These are phyloP conservation scores for Drosophila multiciliata DNA, from an alignment of 2,888 invertebrate species.

Conservation along the genomic window DNA sequence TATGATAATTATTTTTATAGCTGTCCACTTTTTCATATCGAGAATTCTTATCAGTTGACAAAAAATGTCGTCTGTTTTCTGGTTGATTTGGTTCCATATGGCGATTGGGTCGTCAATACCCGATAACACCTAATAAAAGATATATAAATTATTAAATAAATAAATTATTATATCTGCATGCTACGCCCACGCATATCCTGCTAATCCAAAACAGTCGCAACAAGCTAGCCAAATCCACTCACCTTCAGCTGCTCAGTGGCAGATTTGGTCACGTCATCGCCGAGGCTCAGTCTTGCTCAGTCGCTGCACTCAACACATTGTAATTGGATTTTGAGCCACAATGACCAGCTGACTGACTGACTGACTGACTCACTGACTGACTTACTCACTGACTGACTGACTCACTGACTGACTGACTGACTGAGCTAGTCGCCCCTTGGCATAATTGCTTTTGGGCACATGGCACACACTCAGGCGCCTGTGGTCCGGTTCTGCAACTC, in stretches of 20 bases:
- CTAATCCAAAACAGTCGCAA: conserved; percentile 32
- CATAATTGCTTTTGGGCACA: conserved; percentile 70
- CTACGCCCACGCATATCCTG: conserved; percentile 6
- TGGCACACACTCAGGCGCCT: conserved; percentile 44
- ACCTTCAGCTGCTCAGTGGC: conserved; percentile 4
- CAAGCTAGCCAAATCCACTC: conserved; percentile 5
- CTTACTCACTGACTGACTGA: conserved; percentile 32
- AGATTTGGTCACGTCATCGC: conserved; percentile 12
- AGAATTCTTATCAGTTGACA: conserved; percentile 51
- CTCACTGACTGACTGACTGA: conserved; percentile 38
- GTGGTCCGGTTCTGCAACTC: conserved; percentile 23
- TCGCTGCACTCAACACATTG: conserved; percentile 61
- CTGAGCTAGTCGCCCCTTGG: conserved; percentile 23
- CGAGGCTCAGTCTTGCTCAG: conserved; percentile 17
- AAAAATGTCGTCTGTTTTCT: conserved; percentile 20
- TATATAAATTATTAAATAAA: too few relatives aligned
- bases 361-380: conserved; percentile 26
- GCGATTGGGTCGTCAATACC: conserved; percentile 1
- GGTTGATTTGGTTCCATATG: conserved; percentile 59
- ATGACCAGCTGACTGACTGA: conserved; percentile 49
- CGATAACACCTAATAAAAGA: conserved; percentile 45
- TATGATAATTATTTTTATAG: conserved; percentile 32
- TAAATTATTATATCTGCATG: too few relatives aligned
- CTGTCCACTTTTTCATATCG: conserved; percentile 3
- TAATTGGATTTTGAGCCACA: conserved; percentile 70